phyloP scores from a whole-genome alignment of 2,888 invertebrate species.

The Rhogogaster chlorosoma region DNA sequence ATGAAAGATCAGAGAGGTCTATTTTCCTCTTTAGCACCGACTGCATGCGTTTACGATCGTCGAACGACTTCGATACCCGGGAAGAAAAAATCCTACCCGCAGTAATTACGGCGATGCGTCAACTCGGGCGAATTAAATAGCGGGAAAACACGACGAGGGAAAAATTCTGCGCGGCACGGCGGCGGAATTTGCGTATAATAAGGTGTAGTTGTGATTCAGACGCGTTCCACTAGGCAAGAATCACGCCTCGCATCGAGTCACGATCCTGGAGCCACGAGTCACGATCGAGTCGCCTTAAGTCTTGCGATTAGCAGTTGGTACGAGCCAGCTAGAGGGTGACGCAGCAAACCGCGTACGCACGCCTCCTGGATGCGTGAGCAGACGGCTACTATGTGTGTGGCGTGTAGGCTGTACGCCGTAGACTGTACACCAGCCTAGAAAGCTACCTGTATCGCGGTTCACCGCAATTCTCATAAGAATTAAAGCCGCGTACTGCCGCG shows the following conservation, averaged over 20 bases:
- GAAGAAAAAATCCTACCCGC: background rate
- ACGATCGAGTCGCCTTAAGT: constrained; percentile 15
- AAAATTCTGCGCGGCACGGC: background rate
- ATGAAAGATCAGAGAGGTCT: background rate
- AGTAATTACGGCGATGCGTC: background rate
- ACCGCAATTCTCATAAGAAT: constrained; percentile 15
- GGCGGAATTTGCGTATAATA: background rate
- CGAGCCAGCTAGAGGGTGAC: constrained; percentile 4
- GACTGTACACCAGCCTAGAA: background rate
- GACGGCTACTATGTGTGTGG: background rate
- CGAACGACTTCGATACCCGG: background rate
- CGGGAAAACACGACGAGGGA: no score
- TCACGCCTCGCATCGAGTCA: constrained; percentile 22
- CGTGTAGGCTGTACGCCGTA: background rate
- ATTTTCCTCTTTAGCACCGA: background rate
- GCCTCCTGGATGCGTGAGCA: constrained; percentile 6
- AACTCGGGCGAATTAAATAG: background rate
- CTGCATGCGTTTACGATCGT: background rate
- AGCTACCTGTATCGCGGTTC: background rate
- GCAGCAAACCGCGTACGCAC: constrained; percentile 38
- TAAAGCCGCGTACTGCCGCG: background rate
- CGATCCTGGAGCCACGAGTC: constrained; percentile 15
- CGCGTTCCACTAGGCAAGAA: constrained; percentile 45
- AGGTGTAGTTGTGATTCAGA: constrained; percentile 23
- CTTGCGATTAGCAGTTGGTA: background rate